Base-by-base conservation (phyloP, 1,140 invertebrate genomes). In the Drosophila repleta region DNA sequence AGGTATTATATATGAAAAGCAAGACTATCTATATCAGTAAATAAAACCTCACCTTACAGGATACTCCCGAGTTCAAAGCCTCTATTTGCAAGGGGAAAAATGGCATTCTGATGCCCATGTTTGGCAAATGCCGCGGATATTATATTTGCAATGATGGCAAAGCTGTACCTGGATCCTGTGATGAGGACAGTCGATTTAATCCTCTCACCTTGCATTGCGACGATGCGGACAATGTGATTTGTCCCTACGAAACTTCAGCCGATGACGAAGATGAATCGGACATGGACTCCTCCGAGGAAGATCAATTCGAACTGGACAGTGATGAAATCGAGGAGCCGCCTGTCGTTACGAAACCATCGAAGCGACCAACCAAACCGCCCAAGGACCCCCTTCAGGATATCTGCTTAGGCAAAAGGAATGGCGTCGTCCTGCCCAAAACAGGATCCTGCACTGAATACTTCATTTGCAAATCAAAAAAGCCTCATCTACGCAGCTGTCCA, bases 121-220 rank as follows among this genome's bases (percentile, higher is more conserved):
- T 79, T 60, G 89, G 89, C 10, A 80, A 74, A 2, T 90, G 89
- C 21, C 71, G 46, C 4, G 80, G 71, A 20, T 90, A 90, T 26
- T 90, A 80, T 48, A 63, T 90, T 15, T 90, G 89, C 18, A 74
- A 81, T 8, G 64, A 85, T 57, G 89, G 89, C 15, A 77, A 66
- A 13, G 89, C 89, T 32, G 68, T 90, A 17, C 74, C 75, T 7
- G 82, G 81, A 17, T 73, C 83, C 15, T 90, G 89, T 21, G 81
- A 76, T 7, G 39, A 45, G 7, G 63, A 65, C 13, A 78, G 64
- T 49, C 58, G 70, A 24, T 91, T 90, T 18, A 80, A 91, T 66
- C 52, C 80, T 0, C 37, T 29, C 4, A 75, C 73, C 5, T 55
- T 81, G 18, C 74, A 68, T 20, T 91, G 89, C 51, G 84, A 90